Evolutionary conservation across 2,113 vertebrate genomes (phyloP), one percentile per base, ranked within the genome.

Genomic region (Triplophysa siluroides): DNA sequence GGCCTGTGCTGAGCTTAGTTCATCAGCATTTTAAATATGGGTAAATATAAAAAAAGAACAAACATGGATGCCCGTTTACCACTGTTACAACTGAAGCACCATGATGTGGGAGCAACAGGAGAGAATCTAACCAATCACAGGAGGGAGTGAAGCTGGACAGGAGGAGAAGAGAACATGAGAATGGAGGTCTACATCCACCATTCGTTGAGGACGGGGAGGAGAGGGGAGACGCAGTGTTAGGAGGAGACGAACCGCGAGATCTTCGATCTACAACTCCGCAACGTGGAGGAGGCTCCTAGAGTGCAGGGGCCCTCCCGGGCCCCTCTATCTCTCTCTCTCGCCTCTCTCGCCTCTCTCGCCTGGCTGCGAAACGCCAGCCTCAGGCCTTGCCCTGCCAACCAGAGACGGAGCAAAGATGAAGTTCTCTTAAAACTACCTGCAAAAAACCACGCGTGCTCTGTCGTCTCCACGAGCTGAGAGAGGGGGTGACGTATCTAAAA

Each of bases 11-110:
- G 93, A 92, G 94, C 95, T 96, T 95, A 95, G 95, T 95, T 93
- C 94, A 91, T 94, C 95, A 93, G 95, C 93, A 94, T 95, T 95
- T 95, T 95, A 95, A 83, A 93, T 94, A 94, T 95, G 95, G 94
- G 94, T 95, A 95, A 95, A 95, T 95, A 94, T 63, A 82, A 92
- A 93, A 93, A 94, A 95, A 95, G 94, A 95, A 94, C 94, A 93
- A 94, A 94, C 95, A 96, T 90, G 95, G 95, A 95, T 96, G 95
- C 95, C 95, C 95, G 95, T 96, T 96, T 96, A 95, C 95, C 94
- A 96, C 95, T 96, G 95, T 95, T 95, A 96, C 94, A 94, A 96
- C 94, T 93, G 94, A 95, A 93, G 95, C 95, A 94, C 93, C 93
- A 94, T 94, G 94, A 94, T 93, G 93, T 93, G 94, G 94, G 92